Evolutionary conservation across 37 sponge, comb jelly and placozoan genomes (phyloP).

Genomic region (Aplysina aerophoba): DNA sequence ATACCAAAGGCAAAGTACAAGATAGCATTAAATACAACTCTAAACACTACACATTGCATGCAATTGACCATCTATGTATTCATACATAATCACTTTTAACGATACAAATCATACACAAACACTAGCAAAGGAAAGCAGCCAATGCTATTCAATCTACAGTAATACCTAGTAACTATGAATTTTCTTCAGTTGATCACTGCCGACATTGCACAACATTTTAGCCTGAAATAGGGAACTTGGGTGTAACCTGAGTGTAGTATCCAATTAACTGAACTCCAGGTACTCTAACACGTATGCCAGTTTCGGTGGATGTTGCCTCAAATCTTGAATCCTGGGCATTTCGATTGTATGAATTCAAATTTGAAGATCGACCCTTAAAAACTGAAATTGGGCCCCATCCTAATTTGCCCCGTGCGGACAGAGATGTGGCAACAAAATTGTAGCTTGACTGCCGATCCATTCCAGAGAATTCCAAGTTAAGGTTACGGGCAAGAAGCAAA

Average conservation of each 20-base stretch:
- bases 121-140: no score
- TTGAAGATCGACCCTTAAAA: background rate
- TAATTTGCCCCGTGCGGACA: background rate
- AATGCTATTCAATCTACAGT: no score
- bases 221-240: slow-evolving; percentile 23
- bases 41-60: no score
- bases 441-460: background rate
- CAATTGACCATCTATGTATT: no score
- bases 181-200: no score
- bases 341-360: background rate
- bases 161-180: no score
- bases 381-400: background rate
- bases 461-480: background rate
- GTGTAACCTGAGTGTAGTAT: slow-evolving; percentile 21
- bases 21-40: no score
- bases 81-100: no score
- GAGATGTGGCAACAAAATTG: background rate
- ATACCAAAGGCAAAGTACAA: no score
- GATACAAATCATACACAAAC: no score
- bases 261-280: slow-evolving; percentile 27
- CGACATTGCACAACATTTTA: no score
- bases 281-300: background rate
- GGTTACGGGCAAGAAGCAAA: background rate
- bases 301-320: background rate
- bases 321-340: background rate